Evolutionary conservation across 2,113 vertebrate genomes (phyloP).

Genomic region (Myanophis thanlyinensis): DNA sequence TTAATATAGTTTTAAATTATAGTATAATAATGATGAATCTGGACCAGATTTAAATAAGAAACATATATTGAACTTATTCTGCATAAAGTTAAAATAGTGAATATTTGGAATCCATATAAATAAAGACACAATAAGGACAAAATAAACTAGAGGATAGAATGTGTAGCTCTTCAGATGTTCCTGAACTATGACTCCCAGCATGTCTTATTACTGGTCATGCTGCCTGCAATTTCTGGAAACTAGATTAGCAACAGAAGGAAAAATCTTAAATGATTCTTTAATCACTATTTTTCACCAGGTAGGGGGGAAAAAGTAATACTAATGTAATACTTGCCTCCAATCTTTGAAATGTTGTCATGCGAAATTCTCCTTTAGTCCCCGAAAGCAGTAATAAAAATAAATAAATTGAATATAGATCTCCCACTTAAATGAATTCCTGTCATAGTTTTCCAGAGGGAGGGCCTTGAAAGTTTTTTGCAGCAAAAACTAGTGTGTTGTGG

Average conservation of each 20-base stretch:
- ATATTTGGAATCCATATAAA: background rate
- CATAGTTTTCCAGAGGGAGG: background rate
- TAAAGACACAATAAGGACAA: background rate
- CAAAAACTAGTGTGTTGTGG: background rate
- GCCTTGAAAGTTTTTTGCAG: background rate
- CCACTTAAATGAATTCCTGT: conserved; percentile 33
- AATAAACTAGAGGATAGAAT: background rate
- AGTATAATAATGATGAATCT: background rate
- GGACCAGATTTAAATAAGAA: background rate
- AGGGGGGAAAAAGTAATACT: conserved; percentile 10
- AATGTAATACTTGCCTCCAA: conserved; percentile 92
- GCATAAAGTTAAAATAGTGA: background rate
- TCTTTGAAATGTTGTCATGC: conserved; percentile 98
- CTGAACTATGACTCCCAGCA: background rate
- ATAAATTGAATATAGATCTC: conserved; percentile 65
- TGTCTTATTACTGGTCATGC: background rate
- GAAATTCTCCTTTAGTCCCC: conserved; percentile 92
- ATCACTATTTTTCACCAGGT: background rate
- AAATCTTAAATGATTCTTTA: background rate
- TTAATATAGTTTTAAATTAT: background rate
- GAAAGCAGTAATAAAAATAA: conserved; percentile 87
- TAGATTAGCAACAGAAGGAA: background rate
- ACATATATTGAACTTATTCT: background rate
- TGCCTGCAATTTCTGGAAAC: background rate
- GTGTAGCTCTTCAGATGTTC: background rate